phyloP scores from a whole-genome alignment of 2,888 invertebrate species.

The Gastrophysa polygoni region DNA sequence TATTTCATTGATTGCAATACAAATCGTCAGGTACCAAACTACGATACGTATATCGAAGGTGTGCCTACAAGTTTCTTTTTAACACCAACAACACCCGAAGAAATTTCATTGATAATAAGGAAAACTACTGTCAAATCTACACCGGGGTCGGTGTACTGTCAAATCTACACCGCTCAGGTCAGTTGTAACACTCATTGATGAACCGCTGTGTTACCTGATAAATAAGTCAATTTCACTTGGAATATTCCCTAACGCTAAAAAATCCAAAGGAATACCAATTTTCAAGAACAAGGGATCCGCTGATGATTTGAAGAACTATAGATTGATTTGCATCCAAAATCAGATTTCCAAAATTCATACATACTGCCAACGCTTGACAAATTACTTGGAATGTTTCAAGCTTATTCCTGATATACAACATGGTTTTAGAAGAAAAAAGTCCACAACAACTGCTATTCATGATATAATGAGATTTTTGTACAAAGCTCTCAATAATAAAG shows the following conservation, averaged over 20 bases:
- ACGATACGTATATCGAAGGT: too few relatives aligned
- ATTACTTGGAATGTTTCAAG: too few relatives aligned
- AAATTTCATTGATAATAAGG: neutral
- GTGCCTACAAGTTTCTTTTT: too few relatives aligned
- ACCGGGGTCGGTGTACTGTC: neutral
- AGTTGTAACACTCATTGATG: neutral
- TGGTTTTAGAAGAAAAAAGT: too few relatives aligned
- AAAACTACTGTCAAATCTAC: neutral
- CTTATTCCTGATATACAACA: too few relatives aligned
- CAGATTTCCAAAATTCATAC: neutral
- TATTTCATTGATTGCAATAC: too few relatives aligned
- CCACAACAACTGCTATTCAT: too few relatives aligned
- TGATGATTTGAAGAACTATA: neutral
- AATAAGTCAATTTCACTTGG: neutral
- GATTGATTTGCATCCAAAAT: conserved; percentile 3
- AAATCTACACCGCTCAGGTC: neutral
- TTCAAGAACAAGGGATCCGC: neutral
- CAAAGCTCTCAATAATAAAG: too few relatives aligned
- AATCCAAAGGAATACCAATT: neutral
- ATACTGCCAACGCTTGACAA: too few relatives aligned
- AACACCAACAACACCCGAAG: neutral
- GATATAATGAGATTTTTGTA: too few relatives aligned
- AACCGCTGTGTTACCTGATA: neutral
- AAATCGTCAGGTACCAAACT: too few relatives aligned
- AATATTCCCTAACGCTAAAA: neutral